Conservation (phyloP, 2,888 invertebrate genomes). For the Apamea anceps region DNA sequence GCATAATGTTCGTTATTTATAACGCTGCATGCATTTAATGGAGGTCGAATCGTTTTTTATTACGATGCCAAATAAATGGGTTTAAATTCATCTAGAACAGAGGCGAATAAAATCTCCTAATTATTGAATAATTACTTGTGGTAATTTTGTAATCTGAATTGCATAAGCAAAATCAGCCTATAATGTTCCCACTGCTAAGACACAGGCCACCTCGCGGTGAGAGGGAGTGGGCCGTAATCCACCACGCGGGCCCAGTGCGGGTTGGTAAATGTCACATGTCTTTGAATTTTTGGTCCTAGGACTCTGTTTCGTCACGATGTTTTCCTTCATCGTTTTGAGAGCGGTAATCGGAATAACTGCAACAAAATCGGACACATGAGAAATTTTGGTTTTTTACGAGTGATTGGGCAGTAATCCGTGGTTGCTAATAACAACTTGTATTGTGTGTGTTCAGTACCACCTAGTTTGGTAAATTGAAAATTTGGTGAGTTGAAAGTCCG, state of each 20-base stretch:
- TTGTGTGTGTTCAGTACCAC: neutral
- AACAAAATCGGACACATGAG: neutral
- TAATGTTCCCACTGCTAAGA: no score
- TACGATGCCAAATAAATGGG: conserved; percentile 14
- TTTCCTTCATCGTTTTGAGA: neutral
- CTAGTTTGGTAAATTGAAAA: neutral
- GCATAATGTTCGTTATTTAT: conserved; percentile 32
- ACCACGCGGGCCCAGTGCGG: neutral
- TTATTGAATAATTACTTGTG: neutral
- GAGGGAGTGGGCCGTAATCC: no score
- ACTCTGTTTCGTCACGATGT: neutral
- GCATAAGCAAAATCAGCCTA: no score
- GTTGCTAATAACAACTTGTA: neutral
- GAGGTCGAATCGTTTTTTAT: conserved; percentile 34
- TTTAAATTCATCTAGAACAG: conserved; percentile 10
- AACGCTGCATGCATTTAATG: conserved; percentile 33
- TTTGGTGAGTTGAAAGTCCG: neutral
- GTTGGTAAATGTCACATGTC: neutral
- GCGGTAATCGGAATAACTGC: neutral
- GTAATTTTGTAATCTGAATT: neutral
- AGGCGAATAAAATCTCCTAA: neutral
- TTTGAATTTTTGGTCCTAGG: neutral
- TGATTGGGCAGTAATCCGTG: neutral
- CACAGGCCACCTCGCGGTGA: no score
- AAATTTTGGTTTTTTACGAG: neutral